Conservation (phyloP, 2,797 vertebrate species). For the Hoplostethus mediterraneus region DNA sequence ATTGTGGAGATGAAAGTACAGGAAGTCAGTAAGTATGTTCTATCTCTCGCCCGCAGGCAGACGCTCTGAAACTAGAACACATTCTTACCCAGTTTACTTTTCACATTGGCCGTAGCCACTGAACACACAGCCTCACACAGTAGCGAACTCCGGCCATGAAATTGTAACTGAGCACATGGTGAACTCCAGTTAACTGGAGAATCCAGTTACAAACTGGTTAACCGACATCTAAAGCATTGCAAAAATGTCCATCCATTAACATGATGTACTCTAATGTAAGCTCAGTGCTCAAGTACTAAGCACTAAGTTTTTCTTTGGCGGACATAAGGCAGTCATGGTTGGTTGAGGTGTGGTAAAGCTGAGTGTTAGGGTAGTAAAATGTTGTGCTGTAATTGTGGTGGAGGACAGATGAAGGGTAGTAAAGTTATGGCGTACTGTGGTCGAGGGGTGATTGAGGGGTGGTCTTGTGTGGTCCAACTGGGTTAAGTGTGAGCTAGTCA, state of each 20-base stretch:
- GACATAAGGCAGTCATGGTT: neutral
- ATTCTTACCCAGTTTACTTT: constrained; percentile 22
- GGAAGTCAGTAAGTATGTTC: constrained; percentile 36
- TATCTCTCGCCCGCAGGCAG: constrained; percentile 33
- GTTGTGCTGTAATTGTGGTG: constrained; percentile 10
- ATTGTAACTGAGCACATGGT: constrained; percentile 20
- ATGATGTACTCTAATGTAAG: neutral
- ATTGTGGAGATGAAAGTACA: constrained; percentile 55
- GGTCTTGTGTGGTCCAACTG: constrained; percentile 61
- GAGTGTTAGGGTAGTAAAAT: constrained; percentile 3
- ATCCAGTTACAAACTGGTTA: constrained; percentile 28
- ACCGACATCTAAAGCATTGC: constrained; percentile 18
- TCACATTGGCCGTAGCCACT: neutral
- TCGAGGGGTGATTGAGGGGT: constrained; percentile 13
- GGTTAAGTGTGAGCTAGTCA: constrained; percentile 35
- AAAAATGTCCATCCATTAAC: constrained; percentile 33
- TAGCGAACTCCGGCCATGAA: constrained; percentile 19
- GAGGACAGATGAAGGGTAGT: constrained; percentile 7
- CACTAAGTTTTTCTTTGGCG: neutral
- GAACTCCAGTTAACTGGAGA: constrained; percentile 48
- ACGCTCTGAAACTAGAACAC: constrained; percentile 8
- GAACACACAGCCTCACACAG: constrained; percentile 20
- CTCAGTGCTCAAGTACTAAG: neutral
- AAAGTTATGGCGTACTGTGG: constrained; percentile 9
- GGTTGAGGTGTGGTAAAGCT: neutral